Evolutionary conservation across 2,888 invertebrate species (phyloP), one percentile per base, ranked within the genome.

Genomic region (Pollenia angustigena): DNA sequence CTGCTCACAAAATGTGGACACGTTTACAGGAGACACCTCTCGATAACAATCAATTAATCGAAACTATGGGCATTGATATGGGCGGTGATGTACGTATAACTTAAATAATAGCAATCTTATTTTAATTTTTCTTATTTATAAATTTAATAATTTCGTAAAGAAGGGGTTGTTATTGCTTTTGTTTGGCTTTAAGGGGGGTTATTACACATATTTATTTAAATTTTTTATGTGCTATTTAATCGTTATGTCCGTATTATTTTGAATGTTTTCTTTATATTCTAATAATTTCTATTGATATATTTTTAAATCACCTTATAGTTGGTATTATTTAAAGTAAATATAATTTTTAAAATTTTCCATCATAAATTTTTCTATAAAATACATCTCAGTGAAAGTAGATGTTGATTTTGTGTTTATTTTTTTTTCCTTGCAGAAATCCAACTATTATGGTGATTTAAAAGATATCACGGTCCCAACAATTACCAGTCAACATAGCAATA

Each of bases 1-100:
- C 99, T 0, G 99, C 99, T 2, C 97, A 97, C 92, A 97, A 97
- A 93, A 98, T 99, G 98, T 97, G 97, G 97, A 96, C 96, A 89
- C 95, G 96, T 54, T 93, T 98, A 85, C 96, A 97, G 91, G 97
- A 97, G 88, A 94, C 96, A 90, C 96, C 97, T 0, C 94, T 96
- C 11, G 97, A 96, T 91, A 94, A 95, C 11, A 95, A 95, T 92
- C 95, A 95, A 91, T 92, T 94, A 68, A 90, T 88, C 87, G 92
- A 92, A 62, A 94, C 95, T 54, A 95, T 96, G 74, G 96, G 96
- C 89, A 96, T 97, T 91, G 97, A 96, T 87, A 95, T 93, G 64
- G 93, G 96, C 85, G 96, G 96, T 81, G 96, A 96, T 94, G 96
- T 96, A 93, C 94, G 94, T 92, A 88, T 32, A 79, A 42, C 64